Percentiles rank a stretch among this genome's conserved stretches.
Evolutionary conservation across 2,797 vertebrate species (phyloP).

Genomic region (Thunnus albacares): DNA sequence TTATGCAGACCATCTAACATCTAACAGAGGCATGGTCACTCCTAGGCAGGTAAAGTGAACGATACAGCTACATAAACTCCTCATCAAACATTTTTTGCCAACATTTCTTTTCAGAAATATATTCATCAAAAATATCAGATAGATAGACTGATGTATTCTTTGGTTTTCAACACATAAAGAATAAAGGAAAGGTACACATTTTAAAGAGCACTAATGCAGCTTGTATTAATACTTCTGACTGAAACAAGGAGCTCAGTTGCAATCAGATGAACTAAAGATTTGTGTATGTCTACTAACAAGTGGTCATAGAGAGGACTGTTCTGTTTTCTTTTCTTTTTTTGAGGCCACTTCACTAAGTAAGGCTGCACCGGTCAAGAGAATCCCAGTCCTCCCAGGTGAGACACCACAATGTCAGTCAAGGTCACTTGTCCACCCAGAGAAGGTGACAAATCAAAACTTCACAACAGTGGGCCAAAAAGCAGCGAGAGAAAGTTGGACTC

Average conservation of each 20-base stretch:
- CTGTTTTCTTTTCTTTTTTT: not conserved
- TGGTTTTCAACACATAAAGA: not conserved
- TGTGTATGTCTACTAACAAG: not conserved
- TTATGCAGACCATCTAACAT: not conserved
- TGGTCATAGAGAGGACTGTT: too few relatives aligned
- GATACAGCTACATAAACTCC: not conserved
- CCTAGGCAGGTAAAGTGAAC: not conserved
- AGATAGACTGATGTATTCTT: not conserved
- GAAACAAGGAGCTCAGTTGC: not conserved
- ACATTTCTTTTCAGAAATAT: not conserved
- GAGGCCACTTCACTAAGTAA: not conserved
- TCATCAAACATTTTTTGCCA: not conserved
- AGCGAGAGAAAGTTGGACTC: not conserved
- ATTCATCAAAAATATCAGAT: too few relatives aligned
- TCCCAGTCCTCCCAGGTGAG: conserved; percentile 5
- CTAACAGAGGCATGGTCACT: not conserved
- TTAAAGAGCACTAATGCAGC: not conserved
- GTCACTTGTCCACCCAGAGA: conserved; percentile 15
- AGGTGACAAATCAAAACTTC: conserved; percentile 14
- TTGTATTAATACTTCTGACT: not conserved
- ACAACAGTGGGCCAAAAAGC: not conserved
- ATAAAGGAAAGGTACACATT: not conserved
- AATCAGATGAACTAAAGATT: not conserved
- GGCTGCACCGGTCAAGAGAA: not conserved
- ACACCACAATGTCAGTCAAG: conserved; percentile 33